phyloP scores from a whole-genome alignment of 2,797 vertebrate species.

The Botia almorhae region DNA sequence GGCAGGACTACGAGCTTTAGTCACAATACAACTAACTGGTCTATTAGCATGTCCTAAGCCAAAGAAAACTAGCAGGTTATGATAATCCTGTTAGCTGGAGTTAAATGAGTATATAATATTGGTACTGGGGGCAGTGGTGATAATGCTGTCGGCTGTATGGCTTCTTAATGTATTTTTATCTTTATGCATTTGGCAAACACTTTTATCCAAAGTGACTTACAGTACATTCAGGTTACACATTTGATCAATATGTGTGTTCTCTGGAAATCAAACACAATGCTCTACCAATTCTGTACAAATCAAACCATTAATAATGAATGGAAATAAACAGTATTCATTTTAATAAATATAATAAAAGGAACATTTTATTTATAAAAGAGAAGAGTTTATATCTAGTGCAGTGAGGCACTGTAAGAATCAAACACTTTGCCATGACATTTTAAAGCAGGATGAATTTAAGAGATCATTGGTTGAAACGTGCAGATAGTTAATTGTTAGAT shows the following conservation, averaged over 20 bases:
- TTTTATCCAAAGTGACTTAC: not conserved
- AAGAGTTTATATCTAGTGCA: not conserved
- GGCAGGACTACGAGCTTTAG: slow-evolving; percentile 3
- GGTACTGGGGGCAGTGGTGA: not conserved
- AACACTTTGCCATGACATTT: no score
- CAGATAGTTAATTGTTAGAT: no score
- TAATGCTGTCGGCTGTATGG: not conserved
- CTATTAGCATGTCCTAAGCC: not conserved
- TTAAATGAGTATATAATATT: not conserved
- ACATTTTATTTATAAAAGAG: not conserved
- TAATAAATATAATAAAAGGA: not conserved
- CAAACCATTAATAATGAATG: not conserved
- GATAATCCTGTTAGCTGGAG: not conserved
- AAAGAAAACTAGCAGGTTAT: not conserved
- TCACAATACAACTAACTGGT: not conserved
- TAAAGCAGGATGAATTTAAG: no score
- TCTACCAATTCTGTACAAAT: not conserved
- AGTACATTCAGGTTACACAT: not conserved
- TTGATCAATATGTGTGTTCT: not conserved
- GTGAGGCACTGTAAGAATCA: no score
- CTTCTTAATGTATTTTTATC: no score
- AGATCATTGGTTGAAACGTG: no score
- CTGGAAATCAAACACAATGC: not conserved
- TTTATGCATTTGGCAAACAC: not conserved
- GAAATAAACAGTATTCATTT: not conserved